Evolutionary conservation across 2,113 vertebrate genomes (phyloP).

Genomic region (Tetrax tetrax): DNA sequence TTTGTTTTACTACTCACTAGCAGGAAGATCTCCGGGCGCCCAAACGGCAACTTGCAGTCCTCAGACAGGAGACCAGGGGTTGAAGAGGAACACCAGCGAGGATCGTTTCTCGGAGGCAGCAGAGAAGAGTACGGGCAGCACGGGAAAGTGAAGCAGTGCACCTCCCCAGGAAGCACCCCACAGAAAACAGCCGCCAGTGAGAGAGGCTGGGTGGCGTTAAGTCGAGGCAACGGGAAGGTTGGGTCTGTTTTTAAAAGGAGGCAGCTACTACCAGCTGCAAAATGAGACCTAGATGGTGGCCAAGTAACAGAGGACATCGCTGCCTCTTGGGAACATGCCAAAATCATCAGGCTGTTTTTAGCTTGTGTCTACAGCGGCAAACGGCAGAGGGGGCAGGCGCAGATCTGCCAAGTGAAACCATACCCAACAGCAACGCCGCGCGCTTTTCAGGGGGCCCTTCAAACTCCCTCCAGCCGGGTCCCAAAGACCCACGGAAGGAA

Average conservation of each 20-base stretch:
- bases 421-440: background rate
- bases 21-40: background rate
- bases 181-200: rapidly evolving
- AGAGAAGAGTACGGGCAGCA: background rate
- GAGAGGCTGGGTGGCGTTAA: background rate
- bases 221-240: background rate
- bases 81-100: background rate
- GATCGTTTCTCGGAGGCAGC: background rate
- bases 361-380: background rate
- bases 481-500: background rate
- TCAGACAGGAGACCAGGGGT: background rate
- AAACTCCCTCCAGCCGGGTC: background rate
- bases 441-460: background rate
- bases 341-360: background rate
- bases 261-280: constrained; percentile 29
- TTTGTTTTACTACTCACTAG: background rate
- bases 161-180: background rate
- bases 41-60: background rate
- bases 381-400: background rate
- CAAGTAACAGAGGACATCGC: background rate
- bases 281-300: background rate
- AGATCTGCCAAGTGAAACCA: background rate
- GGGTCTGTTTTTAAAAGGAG: background rate
- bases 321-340: background rate
- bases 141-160: background rate